Evolutionary conservation across 2,797 vertebrate species (phyloP).

Genomic region (Notolepis coatsorum): DNA sequence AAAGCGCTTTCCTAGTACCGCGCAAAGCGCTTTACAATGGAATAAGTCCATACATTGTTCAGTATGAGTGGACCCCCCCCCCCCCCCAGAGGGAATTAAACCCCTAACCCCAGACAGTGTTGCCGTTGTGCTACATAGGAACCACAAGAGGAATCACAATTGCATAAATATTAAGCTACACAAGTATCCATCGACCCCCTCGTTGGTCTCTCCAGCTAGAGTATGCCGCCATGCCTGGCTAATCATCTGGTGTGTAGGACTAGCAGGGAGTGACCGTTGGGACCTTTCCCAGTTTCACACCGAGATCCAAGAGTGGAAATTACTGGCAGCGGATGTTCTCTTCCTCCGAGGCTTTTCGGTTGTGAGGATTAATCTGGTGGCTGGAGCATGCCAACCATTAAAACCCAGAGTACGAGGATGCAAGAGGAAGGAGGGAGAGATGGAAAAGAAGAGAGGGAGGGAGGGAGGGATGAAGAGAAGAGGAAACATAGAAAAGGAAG

Average conservation of each 20-base stretch:
- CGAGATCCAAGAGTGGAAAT: slow-evolving; percentile 63
- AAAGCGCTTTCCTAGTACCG: too few relatives aligned
- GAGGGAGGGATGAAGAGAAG: not conserved
- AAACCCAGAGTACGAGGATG: slow-evolving; percentile 45
- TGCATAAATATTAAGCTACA: too few relatives aligned
- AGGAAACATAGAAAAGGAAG: not conserved
- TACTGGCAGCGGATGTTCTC: slow-evolving; percentile 62
- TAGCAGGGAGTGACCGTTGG: slow-evolving; percentile 40
- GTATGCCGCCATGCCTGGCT: not conserved
- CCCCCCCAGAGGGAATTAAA: too few relatives aligned
- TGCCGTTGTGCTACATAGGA: too few relatives aligned
- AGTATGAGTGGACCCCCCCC: too few relatives aligned
- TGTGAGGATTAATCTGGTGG: slow-evolving; percentile 67
- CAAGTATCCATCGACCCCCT: too few relatives aligned
- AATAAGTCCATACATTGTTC: too few relatives aligned
- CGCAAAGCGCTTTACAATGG: too few relatives aligned
- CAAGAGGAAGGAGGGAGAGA: slow-evolving; percentile 23
- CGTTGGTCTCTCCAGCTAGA: too few relatives aligned
- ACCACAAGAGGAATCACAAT: too few relatives aligned
- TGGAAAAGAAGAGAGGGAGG: not conserved
- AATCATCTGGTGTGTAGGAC: slow-evolving; percentile 34
- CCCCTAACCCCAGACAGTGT: too few relatives aligned
- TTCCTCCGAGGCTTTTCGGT: slow-evolving; percentile 56
- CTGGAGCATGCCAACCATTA: slow-evolving; percentile 56
- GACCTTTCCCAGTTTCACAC: slow-evolving; percentile 67